These are phyloP conservation scores for Schlechtendalia chinensis DNA, from an alignment of 1,140 invertebrate genomes.

Conservation along the genomic window DNA sequence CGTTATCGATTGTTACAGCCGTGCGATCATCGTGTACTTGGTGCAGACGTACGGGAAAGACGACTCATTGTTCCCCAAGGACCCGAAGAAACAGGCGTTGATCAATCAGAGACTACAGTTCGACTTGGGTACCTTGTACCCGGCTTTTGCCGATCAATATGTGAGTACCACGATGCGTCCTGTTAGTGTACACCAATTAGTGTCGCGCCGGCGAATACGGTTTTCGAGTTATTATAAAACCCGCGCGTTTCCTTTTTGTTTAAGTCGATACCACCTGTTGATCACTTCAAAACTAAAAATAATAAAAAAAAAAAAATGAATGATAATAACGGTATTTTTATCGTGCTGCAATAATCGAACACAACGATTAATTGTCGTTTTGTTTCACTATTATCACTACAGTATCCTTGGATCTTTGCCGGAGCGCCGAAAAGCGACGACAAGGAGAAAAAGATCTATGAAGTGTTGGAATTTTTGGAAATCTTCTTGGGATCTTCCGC, in stretches of 20 bases:
- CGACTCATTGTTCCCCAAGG: constrained; percentile 68
- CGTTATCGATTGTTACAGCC: constrained; percentile 26
- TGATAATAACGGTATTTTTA: too few relatives aligned
- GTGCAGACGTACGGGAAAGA: constrained; percentile 70
- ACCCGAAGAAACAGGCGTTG: constrained; percentile 66
- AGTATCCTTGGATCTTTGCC: constrained; percentile 72
- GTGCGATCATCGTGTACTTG: constrained; percentile 61
- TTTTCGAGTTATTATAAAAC: too few relatives aligned
- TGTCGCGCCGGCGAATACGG: too few relatives aligned
- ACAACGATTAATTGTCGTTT: too few relatives aligned
- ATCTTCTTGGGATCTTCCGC: constrained; percentile 65
- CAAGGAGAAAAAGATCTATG: constrained; percentile 65
- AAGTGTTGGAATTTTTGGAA: constrained; percentile 67
- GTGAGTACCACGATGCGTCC: constrained; percentile 62
- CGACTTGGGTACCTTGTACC: constrained; percentile 69
- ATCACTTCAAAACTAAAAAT: too few relatives aligned
- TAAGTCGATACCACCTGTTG: too few relatives aligned
- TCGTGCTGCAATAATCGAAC: too few relatives aligned
- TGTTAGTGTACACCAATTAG: too few relatives aligned
- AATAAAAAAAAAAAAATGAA: too few relatives aligned
- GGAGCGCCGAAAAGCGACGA: constrained; percentile 64
- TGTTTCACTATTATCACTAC: too few relatives aligned
- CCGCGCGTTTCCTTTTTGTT: too few relatives aligned
- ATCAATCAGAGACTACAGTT: constrained; percentile 75
- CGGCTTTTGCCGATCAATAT: constrained; percentile 65